phyloP scores from a whole-genome alignment of 2,113 vertebrate species.

The Epinephelus moara region DNA sequence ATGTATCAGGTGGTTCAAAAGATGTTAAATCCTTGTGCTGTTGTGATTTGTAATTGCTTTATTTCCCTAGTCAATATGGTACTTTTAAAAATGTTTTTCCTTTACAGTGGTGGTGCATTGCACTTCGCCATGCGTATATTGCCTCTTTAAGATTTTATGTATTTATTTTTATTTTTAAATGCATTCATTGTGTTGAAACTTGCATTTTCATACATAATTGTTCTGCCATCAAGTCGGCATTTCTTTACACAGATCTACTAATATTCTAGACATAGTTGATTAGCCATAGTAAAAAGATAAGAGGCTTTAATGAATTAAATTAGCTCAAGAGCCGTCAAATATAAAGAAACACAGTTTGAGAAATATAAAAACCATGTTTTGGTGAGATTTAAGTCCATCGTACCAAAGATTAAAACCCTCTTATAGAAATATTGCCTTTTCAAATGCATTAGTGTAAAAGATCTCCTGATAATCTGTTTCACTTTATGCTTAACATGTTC shows the following conservation, averaged over 20 bases:
- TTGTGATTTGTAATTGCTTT: slow-evolving; percentile 68
- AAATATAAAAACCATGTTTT: slow-evolving; percentile 4
- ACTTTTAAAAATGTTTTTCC: slow-evolving; percentile 35
- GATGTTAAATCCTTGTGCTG: slow-evolving; percentile 54
- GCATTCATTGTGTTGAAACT: neutral
- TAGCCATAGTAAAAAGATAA: neutral
- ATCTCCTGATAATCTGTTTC: slow-evolving; percentile 47
- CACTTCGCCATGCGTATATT: neutral
- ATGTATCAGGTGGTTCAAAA: slow-evolving; percentile 67
- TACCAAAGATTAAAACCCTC: slow-evolving; percentile 36
- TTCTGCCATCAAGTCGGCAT: slow-evolving; percentile 1
- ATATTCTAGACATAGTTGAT: neutral
- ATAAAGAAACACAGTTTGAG: neutral
- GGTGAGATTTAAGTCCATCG: neutral
- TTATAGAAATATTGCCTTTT: slow-evolving; percentile 20
- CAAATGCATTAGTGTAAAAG: slow-evolving; percentile 32
- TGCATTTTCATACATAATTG: neutral
- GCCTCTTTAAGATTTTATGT: neutral
- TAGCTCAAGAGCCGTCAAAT: neutral
- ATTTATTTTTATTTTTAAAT: neutral
- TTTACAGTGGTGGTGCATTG: neutral
- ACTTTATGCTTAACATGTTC: slow-evolving; percentile 42
- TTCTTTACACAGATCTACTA: neutral
- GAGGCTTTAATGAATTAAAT: neutral
- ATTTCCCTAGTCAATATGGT: slow-evolving; percentile 55